phyloP scores from a whole-genome alignment of 2,888 invertebrate species.

The Unio delphinus region DNA sequence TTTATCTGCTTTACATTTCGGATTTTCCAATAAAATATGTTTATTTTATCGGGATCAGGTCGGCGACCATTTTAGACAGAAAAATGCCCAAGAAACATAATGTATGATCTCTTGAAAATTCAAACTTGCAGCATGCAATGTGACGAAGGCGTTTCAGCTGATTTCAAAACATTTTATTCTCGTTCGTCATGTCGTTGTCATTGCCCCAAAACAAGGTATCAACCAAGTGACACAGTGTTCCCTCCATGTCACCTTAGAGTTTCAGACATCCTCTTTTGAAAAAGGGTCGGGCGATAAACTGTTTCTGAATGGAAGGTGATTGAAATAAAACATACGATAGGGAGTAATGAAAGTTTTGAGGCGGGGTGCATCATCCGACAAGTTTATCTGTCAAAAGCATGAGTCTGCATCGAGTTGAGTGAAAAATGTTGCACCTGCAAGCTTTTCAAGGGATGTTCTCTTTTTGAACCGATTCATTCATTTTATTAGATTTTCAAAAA shows the following conservation, averaged over 20 bases:
- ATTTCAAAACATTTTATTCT: conserved; percentile 10
- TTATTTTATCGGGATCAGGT: conserved; percentile 10
- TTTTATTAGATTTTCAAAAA: conserved; percentile 24
- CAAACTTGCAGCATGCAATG: conserved; percentile 33
- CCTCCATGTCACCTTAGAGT: conserved; percentile 18
- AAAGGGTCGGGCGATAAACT: conserved; percentile 9
- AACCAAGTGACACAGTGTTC: conserved; percentile 27
- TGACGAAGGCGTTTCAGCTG: conserved; percentile 20
- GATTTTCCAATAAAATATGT: background rate
- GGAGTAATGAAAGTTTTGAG: conserved; percentile 27
- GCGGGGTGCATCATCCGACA: conserved; percentile 8
- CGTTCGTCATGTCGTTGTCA: conserved; percentile 20
- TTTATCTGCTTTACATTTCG: background rate
- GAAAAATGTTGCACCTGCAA: conserved; percentile 24
- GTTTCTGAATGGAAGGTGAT: conserved; percentile 19
- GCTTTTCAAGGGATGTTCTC: conserved; percentile 19
- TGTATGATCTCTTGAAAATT: conserved; percentile 16
- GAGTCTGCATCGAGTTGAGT: conserved; percentile 29
- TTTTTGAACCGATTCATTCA: conserved; percentile 23
- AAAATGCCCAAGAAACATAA: conserved; percentile 28
- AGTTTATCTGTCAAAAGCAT: conserved; percentile 37
- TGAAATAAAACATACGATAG: conserved; percentile 25
- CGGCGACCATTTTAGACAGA: conserved; percentile 7
- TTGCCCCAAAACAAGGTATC: conserved; percentile 12
- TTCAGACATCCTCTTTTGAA: conserved; percentile 13